Percentiles rank a stretch among this genome's conserved stretches.
phyloP scores from a whole-genome alignment of 1,140 invertebrate species.

The Leptopilina boulardi region DNA sequence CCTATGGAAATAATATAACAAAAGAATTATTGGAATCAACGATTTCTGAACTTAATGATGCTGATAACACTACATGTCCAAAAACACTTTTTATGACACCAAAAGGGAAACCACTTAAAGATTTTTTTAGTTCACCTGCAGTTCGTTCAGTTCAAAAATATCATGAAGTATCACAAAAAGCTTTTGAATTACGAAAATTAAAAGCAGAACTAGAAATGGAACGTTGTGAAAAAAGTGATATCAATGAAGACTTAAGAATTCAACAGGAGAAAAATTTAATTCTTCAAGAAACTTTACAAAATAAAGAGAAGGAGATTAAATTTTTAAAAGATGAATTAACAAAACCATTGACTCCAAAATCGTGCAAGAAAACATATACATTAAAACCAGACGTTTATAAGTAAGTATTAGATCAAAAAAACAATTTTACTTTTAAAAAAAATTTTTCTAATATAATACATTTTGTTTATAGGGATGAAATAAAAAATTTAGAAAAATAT shows the following conservation, averaged over 20 bases:
- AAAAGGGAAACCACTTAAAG: conserved; percentile 52
- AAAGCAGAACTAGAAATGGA: conserved; percentile 65
- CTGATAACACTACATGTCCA: conserved; percentile 44
- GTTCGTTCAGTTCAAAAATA: conserved; percentile 61
- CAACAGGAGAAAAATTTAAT: conserved; percentile 63
- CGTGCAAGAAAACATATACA: conserved; percentile 52
- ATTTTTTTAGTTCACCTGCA: conserved; percentile 69
- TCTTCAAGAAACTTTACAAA: conserved; percentile 62
- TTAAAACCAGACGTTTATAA: conserved; percentile 58
- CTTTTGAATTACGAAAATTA: conserved; percentile 63
- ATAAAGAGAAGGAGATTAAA: conserved; percentile 62
- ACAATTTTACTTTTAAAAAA: too few species aligned
- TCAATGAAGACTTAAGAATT: conserved; percentile 66
- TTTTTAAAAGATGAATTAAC: conserved; percentile 51
- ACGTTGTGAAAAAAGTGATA: conserved; percentile 68
- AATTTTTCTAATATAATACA: too few species aligned
- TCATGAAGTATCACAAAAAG: conserved; percentile 63
- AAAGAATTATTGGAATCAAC: conserved; percentile 57
- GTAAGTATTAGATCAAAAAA: neutral
- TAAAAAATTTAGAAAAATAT: conserved; percentile 61
- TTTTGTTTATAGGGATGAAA: conserved; percentile 53
- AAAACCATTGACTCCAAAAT: conserved; percentile 57
- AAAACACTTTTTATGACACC: conserved; percentile 52
- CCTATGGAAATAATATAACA: conserved; percentile 65
- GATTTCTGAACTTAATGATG: conserved; percentile 51